phyloP scores from a whole-genome alignment of 1,140 invertebrate genomes.

The Pseudomyrmex dendroicus region DNA sequence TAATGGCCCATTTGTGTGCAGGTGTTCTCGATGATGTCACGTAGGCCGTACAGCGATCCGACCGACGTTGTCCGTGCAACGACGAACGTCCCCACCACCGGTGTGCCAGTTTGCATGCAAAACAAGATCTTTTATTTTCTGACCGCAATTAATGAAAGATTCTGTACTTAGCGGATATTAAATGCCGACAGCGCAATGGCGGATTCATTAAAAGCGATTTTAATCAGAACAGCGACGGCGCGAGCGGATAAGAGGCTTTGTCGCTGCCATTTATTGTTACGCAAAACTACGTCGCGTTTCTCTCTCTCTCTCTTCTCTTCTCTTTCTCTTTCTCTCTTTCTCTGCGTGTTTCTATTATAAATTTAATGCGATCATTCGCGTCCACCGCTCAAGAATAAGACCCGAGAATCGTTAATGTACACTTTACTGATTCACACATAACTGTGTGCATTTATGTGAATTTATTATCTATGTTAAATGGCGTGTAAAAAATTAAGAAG shows the following conservation, averaged over 20 bases:
- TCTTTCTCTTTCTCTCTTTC: background rate
- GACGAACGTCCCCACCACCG: conserved; percentile 4
- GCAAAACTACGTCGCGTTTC: conserved; percentile 15
- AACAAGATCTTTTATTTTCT: conserved; percentile 26
- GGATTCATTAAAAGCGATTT: conserved; percentile 44
- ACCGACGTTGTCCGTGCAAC: background rate
- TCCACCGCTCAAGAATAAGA: background rate
- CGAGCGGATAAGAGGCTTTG: conserved; percentile 44
- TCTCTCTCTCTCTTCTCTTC: background rate
- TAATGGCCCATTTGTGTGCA: conserved; percentile 61
- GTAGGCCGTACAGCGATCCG: conserved; percentile 59
- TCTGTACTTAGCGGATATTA: conserved; percentile 2
- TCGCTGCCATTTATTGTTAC: conserved; percentile 39
- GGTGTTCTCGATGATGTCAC: conserved; percentile 73
- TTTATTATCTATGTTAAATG: background rate
- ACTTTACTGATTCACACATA: conserved; percentile 4
- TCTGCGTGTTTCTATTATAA: conserved; percentile 24
- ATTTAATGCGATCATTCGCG: conserved; percentile 36
- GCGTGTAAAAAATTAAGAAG: conserved; percentile 16
- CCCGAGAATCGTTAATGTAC: background rate
- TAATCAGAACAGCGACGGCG: conserved; percentile 42
- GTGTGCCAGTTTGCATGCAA: conserved; percentile 37
- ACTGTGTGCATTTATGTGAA: background rate
- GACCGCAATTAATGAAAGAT: conserved; percentile 50
- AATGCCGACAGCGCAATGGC: conserved; percentile 3